Percentiles rank a stretch among this genome's conserved stretches.
Evolutionary conservation across 1,140 invertebrate genomes (phyloP).

Genomic region (Drosophila burlai): DNA sequence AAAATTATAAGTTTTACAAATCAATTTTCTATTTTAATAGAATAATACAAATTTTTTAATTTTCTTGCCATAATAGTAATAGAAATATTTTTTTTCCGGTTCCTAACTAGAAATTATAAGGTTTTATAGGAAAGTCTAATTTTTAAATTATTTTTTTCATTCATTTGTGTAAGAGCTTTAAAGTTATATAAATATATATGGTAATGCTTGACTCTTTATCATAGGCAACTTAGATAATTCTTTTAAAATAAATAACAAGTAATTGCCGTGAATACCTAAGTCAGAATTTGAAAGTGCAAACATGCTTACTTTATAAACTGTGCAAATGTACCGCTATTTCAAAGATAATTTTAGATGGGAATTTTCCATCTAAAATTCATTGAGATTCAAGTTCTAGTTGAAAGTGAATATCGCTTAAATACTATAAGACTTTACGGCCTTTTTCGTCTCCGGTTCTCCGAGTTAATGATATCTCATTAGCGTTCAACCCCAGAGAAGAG

Average conservation of each 20-base stretch:
- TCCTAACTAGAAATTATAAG: too few relatives aligned
- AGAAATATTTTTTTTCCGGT: too few relatives aligned
- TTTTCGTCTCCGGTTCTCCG: neutral
- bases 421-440: neutral
- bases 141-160: neutral
- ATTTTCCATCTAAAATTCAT: neutral
- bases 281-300: neutral
- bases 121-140: neutral
- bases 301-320: neutral
- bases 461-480: conserved; percentile 8
- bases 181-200: too few relatives aligned
- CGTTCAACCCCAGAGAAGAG: conserved; percentile 10
- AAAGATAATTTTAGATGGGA: neutral
- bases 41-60: too few relatives aligned
- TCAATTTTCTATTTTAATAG: too few relatives aligned
- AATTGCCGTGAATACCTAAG: neutral
- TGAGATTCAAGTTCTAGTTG: neutral
- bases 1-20: too few relatives aligned
- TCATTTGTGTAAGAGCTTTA: neutral
- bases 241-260: neutral
- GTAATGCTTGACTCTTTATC: neutral
- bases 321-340: neutral
- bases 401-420: conserved; percentile 1
- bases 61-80: too few relatives aligned
- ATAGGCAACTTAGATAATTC: too few relatives aligned